phyloP scores from a whole-genome alignment of 2,113 vertebrate species.

The Anser cygnoides region DNA sequence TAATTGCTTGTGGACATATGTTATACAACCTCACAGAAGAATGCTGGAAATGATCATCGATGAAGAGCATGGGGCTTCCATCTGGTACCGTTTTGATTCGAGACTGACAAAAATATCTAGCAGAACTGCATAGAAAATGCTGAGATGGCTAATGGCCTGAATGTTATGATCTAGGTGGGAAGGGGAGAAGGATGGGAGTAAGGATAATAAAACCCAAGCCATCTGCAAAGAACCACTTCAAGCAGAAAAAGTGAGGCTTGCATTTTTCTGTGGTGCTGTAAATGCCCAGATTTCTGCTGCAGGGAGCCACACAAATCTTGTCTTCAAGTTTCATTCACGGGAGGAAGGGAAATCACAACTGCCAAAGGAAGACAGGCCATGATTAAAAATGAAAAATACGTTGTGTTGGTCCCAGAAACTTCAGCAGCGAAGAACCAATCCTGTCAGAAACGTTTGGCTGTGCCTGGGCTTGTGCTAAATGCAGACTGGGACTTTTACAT shows the following conservation, averaged over 20 bases:
- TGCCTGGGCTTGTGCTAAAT: background rate
- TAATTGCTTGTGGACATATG: constrained; percentile 61
- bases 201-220: background rate
- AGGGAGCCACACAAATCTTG: background rate
- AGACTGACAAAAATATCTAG: constrained; percentile 38
- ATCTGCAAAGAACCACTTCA: background rate
- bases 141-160: background rate
- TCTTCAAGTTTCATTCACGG: background rate
- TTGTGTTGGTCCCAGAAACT: background rate
- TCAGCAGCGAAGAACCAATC: background rate
- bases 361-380: background rate
- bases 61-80: constrained; percentile 63
- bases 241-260: background rate
- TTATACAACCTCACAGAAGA: constrained; percentile 26
- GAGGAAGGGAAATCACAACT: background rate
- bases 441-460: background rate
- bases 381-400: constrained; percentile 9
- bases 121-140: background rate
- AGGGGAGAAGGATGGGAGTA: background rate
- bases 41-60: constrained; percentile 65
- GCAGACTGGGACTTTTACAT: background rate
- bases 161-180: background rate
- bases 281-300: background rate
- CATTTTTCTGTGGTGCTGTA: background rate
- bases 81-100: constrained; percentile 35